Percentiles rank a stretch among this genome's conserved stretches.
Conservation (phyloP, 1,140 invertebrate genomes). For the Vanessa atalanta region DNA sequence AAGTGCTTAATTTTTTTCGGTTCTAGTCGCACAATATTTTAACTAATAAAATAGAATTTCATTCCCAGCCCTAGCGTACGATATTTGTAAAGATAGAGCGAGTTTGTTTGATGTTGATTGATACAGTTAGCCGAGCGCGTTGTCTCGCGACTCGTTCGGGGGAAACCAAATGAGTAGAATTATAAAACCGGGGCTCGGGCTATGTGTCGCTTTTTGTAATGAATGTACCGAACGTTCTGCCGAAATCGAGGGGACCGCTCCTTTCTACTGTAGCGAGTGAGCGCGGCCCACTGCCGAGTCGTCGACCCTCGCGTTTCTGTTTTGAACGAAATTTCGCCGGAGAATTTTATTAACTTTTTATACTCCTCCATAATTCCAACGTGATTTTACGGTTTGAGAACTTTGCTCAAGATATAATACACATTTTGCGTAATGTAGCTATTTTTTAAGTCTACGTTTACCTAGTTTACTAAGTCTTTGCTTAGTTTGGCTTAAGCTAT, state of each 20-base stretch:
- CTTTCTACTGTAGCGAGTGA: slow-evolving; percentile 34
- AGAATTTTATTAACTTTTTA: slow-evolving; percentile 43
- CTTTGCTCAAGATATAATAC: slow-evolving; percentile 2
- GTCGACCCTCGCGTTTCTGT: slow-evolving; percentile 35
- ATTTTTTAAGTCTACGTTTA: too few species aligned
- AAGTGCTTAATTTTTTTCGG: slow-evolving; percentile 20
- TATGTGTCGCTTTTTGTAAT: slow-evolving; percentile 77
- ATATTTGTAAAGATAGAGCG: slow-evolving; percentile 59
- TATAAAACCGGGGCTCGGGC: slow-evolving; percentile 69
- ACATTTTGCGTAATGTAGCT: not conserved
- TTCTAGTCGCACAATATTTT: slow-evolving; percentile 2
- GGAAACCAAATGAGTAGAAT: slow-evolving; percentile 75
- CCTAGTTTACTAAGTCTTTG: too few species aligned
- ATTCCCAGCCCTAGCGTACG: slow-evolving; percentile 57
- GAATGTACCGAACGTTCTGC: slow-evolving; percentile 54
- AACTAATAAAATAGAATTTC: slow-evolving; percentile 13
- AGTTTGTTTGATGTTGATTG: slow-evolving; percentile 79
- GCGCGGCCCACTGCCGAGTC: slow-evolving; percentile 31
- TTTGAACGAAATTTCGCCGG: slow-evolving; percentile 35
- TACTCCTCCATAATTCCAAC: slow-evolving; percentile 37
- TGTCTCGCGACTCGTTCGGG: slow-evolving; percentile 58
- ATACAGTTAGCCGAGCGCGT: slow-evolving; percentile 75
- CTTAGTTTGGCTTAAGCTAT: too few species aligned
- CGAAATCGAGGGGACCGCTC: slow-evolving; percentile 51
- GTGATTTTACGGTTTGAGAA: slow-evolving; percentile 13